Evolutionary conservation across 2,888 invertebrate species (phyloP).

Genomic region (Pherbina coryleti): DNA sequence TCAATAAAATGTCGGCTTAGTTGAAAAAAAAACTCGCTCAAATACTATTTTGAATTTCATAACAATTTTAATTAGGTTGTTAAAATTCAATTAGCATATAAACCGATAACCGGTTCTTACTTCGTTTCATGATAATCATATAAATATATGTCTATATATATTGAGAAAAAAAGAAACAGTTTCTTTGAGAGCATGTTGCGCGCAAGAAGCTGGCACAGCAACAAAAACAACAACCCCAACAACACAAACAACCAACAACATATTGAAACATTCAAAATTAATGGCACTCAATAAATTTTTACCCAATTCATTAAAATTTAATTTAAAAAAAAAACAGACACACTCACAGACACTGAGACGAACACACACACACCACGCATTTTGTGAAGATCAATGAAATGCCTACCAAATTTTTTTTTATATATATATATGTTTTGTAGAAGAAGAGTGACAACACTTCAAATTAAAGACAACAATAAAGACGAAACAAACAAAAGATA

Average conservation of each 20-base stretch:
- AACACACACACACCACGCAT: background rate
- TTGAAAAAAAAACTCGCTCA: too few relatives aligned
- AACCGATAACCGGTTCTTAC: background rate
- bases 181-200: background rate
- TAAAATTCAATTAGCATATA: background rate
- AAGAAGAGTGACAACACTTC: conserved; percentile 7
- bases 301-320: conserved; percentile 16
- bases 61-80: background rate
- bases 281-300: conserved; percentile 28
- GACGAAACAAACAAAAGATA: background rate
- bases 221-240: background rate
- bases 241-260: background rate
- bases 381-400: conserved; percentile 19
- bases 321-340: background rate
- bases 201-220: background rate
- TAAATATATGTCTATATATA: background rate
- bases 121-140: background rate
- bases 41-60: too few relatives aligned
- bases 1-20: too few relatives aligned
- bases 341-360: background rate
- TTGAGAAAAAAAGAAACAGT: background rate
- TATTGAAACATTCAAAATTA: conserved; percentile 17
- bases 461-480: background rate
- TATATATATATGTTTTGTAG: background rate
- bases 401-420: background rate